Percentiles rank a stretch among this genome's conserved stretches.
Evolutionary conservation across 2,797 vertebrate genomes (phyloP).

Genomic region (Echiichthys vipera): DNA sequence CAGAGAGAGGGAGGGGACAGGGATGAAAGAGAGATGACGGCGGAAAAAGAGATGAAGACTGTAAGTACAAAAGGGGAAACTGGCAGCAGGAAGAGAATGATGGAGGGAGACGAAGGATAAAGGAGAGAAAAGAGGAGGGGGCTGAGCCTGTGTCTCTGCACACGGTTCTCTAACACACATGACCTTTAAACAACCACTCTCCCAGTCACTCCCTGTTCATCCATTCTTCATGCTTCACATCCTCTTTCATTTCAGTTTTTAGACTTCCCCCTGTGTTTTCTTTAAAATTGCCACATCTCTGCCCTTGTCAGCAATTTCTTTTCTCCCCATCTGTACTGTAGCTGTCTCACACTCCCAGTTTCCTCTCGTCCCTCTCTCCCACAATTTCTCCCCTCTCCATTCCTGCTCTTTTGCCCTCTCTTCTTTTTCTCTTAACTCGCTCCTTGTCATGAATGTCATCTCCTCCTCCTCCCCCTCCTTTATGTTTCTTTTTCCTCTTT

Average conservation of each 20-base stretch:
- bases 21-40: conserved; percentile 32
- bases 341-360: neutral
- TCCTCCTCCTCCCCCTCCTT: neutral
- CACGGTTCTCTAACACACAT: conserved; percentile 33
- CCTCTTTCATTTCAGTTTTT: conserved; percentile 6
- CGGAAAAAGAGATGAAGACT: conserved; percentile 20
- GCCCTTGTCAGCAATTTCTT: neutral
- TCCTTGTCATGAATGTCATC: conserved; percentile 2
- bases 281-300: neutral
- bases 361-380: neutral
- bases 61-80: conserved; percentile 41
- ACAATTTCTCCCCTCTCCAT: neutral
- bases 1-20: conserved; percentile 29
- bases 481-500: neutral
- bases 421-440: neutral
- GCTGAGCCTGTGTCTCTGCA: conserved; percentile 38
- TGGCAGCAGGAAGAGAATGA: conserved; percentile 26
- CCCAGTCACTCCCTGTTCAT: conserved; percentile 33
- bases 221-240: conserved; percentile 27
- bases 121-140: conserved; percentile 25
- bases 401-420: conserved; percentile 5
- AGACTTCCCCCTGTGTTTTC: neutral
- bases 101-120: conserved; percentile 38
- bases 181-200: conserved; percentile 62
- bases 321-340: neutral